Evolutionary conservation across 2,113 vertebrate species (phyloP).

Genomic region (Seriola aureovittata): DNA sequence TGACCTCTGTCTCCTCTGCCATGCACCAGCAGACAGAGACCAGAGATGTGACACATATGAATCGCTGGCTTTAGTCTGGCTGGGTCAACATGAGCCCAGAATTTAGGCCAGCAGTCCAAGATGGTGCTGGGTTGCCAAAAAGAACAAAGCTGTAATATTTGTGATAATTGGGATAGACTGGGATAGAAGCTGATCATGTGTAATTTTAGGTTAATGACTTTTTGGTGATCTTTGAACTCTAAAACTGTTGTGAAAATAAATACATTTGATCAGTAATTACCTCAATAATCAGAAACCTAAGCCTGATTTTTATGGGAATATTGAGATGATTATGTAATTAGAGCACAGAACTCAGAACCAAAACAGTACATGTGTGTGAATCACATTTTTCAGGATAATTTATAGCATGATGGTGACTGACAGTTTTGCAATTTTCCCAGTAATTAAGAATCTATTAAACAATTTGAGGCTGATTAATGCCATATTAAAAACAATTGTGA

Average conservation of each 20-base stretch:
- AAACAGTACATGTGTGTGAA: neutral
- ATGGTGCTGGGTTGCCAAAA: neutral
- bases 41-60: neutral
- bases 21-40: neutral
- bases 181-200: neutral
- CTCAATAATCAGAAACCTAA: neutral
- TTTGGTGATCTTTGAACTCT: neutral
- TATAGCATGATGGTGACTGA: no score
- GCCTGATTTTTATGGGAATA: neutral
- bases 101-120: neutral
- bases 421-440: neutral
- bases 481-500: neutral
- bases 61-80: conserved; percentile 6
- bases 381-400: neutral
- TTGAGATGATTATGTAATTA: neutral
- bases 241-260: neutral
- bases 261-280: no score
- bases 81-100: neutral
- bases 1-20: neutral
- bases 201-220: neutral
- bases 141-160: neutral
- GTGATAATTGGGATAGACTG: neutral
- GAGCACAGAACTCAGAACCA: neutral
- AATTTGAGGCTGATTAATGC: conserved; percentile 18
- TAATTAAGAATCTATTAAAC: neutral